phyloP scores from a whole-genome alignment of 2,888 invertebrate species.

The Eretmocerus hayati region DNA sequence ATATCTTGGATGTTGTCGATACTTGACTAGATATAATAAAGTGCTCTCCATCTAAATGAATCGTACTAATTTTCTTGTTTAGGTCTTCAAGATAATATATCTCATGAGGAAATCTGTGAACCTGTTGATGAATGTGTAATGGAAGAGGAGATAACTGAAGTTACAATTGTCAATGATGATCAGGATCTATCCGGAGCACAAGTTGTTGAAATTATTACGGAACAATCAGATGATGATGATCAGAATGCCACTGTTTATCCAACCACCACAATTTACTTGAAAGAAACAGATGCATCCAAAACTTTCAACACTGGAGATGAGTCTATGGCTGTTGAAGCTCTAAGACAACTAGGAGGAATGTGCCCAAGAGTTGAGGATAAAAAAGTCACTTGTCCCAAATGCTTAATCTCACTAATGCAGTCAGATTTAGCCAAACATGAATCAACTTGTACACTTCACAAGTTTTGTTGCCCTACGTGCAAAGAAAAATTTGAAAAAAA shows the following conservation, averaged over 20 bases:
- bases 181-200: constrained; percentile 26
- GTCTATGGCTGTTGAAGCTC: constrained; percentile 48
- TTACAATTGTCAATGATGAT: constrained; percentile 25
- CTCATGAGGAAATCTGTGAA: constrained; percentile 41
- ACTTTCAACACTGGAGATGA: constrained; percentile 42
- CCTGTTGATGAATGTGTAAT: constrained; percentile 31
- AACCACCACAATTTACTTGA: constrained; percentile 29
- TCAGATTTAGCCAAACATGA: constrained; percentile 36
- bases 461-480: constrained; percentile 40
- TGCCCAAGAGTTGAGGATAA: constrained; percentile 40
- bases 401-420: constrained; percentile 31
- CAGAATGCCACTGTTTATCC: constrained; percentile 30
- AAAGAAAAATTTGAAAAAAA: constrained; percentile 46
- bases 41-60: too few species aligned
- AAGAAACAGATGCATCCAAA: constrained; percentile 38
- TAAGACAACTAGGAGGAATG: constrained; percentile 47
- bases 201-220: constrained; percentile 33
- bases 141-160: constrained; percentile 28
- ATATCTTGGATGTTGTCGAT: too few species aligned
- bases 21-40: too few species aligned
- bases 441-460: constrained; percentile 28
- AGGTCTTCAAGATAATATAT: constrained; percentile 24
- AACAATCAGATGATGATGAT: constrained; percentile 34
- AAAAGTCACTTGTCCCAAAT: constrained; percentile 31
- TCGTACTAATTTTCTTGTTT: constrained; percentile 5